phyloP scores from a whole-genome alignment of 1,140 invertebrate species.

The Macrotrachela quadricornifera region DNA sequence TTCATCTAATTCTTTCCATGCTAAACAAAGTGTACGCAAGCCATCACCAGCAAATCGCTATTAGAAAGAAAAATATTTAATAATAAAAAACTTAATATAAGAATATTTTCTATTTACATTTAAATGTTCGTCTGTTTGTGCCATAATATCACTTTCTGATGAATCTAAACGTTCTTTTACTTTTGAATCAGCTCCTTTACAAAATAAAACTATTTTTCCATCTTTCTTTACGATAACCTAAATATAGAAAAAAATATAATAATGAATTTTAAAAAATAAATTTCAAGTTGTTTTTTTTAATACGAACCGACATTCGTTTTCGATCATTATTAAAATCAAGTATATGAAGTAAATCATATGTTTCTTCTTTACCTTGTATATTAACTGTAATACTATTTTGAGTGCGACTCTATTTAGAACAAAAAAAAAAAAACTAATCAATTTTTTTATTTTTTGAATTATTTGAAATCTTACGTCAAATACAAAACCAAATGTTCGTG shows the following conservation, averaged over 20 bases:
- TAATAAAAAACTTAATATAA: no score
- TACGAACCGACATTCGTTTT: conserved; percentile 75
- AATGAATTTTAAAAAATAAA: no score
- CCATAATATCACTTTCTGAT: not conserved
- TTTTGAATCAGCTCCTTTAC: conserved; percentile 94
- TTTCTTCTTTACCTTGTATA: conserved; percentile 36
- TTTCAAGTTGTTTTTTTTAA: not conserved
- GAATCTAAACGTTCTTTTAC: conserved; percentile 69
- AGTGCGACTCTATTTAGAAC: conserved; percentile 20
- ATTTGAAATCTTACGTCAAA: conserved; percentile 7
- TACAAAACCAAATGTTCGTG: conserved; percentile 65
- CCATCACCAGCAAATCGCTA: conserved; percentile 84
- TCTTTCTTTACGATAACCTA: conserved; percentile 37
- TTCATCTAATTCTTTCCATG: conserved; percentile 54
- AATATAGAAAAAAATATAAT: no score
- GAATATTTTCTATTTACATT: conserved; percentile 31
- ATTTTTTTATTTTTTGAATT: no score
- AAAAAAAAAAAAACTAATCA: no score
- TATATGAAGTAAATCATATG: conserved; percentile 83
- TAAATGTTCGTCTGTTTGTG: conserved; percentile 64
- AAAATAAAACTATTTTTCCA: conserved; percentile 67
- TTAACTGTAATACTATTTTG: conserved; percentile 33
- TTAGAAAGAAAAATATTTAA: not conserved
- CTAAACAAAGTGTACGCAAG: conserved; percentile 72
- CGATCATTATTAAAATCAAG: conserved; percentile 96